Evolutionary conservation across 2,888 invertebrate genomes (phyloP), one percentile per base, ranked within the genome.

Genomic region (Geotrupes spiniger): DNA sequence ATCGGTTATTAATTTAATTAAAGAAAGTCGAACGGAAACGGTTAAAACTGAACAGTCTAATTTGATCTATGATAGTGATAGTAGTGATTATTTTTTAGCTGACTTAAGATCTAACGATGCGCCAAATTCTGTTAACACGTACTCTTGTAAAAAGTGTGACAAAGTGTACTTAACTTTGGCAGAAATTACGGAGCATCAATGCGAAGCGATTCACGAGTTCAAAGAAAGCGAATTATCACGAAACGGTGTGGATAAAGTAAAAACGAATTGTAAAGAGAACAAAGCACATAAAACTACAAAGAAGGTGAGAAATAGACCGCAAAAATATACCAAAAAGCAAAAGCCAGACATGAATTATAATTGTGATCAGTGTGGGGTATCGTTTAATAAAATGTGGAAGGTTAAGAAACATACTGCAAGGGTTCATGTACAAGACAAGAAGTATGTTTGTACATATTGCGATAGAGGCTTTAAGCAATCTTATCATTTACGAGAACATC

Each of bases 401-500:
- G 48, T 65, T 41, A 54, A 56, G 4, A 61, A 63, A 36, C 69
- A 69, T 36, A 50, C 60, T 16, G 38, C 46, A n/a, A 53, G 57
- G 42, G 56, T 56, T 1, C 64, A 66, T 12, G 43, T 39, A 4
- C 40, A 55, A 49, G 53, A 58, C 44, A 59, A 52, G 46, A 51
- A 56, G 31, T 51, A 61, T 51, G 42, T 57, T 33, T 63, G 63
- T 41, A 46, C 50, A 10, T 57, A 56, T 40, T 63, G 63, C 31
- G 53, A 58, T 6, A 65, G 63, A 46, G 51, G 56, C 11, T 70
- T 66, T 48, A 68, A 66, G 52, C 63, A 66, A 42, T 55, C 57
- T 1, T 63, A 54, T 50, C 66, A 65, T 49, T 49, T 69, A 9
- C 57, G 60, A 6, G 69, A 70, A 46, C 70, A 70, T 46, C 44